These are phyloP conservation scores for Epinotia demarniana DNA, from an alignment of 2,888 invertebrate genomes.

Conservation along the genomic window DNA sequence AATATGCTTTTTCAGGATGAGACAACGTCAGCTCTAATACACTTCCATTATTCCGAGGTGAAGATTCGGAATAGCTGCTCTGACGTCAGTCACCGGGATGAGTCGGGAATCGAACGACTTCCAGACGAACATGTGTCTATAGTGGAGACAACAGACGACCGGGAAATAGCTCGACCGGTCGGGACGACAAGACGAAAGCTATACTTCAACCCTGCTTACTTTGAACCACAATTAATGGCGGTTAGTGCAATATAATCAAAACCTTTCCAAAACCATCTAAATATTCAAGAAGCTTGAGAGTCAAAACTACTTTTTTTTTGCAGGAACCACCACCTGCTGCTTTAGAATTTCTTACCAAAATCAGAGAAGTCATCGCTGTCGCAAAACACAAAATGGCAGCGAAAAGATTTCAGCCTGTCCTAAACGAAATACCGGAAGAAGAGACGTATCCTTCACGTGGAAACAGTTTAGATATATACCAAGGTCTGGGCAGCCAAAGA, in stretches of 20 bases:
- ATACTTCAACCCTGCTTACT: conserved; percentile 96
- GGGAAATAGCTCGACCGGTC: conserved; percentile 87
- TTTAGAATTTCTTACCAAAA: conserved; percentile 94
- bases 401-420: conserved; percentile 91
- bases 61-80: conserved; percentile 64
- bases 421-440: conserved; percentile 93
- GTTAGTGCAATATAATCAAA: conserved; percentile 76
- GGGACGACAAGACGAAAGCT: conserved; percentile 91
- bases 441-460: conserved; percentile 82
- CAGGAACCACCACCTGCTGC: conserved; percentile 96
- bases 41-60: conserved; percentile 82
- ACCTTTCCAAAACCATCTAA: background rate
- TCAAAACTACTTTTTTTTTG: conserved; percentile 45
- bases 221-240: conserved; percentile 93
- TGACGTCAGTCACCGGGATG: conserved; percentile 79
- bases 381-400: conserved; percentile 95
- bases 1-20: conserved; percentile 63
- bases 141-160: conserved; percentile 91
- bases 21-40: conserved; percentile 89
- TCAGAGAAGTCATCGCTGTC: conserved; percentile 94
- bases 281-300: conserved; percentile 19
- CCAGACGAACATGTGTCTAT: conserved; percentile 95
- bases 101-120: conserved; percentile 87
- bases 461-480: conserved; percentile 78
- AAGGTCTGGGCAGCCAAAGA: conserved; percentile 79